Evolutionary conservation across 2,797 vertebrate species (phyloP).

Genomic region (Decapterus maruadsi): DNA sequence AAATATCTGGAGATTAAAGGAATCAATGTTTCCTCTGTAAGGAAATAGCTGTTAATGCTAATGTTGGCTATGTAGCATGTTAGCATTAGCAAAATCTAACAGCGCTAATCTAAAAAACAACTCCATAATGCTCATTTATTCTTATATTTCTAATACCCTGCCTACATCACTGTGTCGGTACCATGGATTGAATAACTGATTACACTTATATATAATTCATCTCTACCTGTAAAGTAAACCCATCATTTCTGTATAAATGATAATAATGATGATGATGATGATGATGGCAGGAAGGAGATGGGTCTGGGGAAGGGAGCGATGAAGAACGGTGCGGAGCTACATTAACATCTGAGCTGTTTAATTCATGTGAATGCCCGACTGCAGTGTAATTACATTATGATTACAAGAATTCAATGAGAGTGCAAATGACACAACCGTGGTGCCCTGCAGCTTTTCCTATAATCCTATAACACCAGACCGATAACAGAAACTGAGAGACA

Average conservation of each 20-base stretch:
- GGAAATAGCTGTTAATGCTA: too few relatives aligned
- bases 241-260: neutral
- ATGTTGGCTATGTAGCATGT: too few relatives aligned
- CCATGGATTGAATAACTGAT: too few relatives aligned
- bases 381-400: constrained; percentile 26
- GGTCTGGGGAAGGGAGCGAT: neutral
- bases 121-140: too few relatives aligned
- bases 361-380: constrained; percentile 2
- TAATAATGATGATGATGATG: neutral
- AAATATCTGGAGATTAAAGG: too few relatives aligned
- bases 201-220: neutral
- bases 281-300: neutral
- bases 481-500: constrained; percentile 20
- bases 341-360: neutral
- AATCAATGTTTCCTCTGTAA: too few relatives aligned
- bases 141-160: too few relatives aligned
- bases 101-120: too few relatives aligned
- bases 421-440: constrained; percentile 1
- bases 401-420: constrained; percentile 4
- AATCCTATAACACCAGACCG: neutral
- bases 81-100: too few relatives aligned
- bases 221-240: neutral
- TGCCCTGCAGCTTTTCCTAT: neutral
- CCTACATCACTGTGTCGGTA: too few relatives aligned
- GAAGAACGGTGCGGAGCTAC: neutral